A percentile compares a stretch with the other conserved stretches of the same genome.
These are phyloP conservation scores for Actenoides hombroni DNA, from an alignment of 2,113 vertebrate species.

Conservation along the genomic window DNA sequence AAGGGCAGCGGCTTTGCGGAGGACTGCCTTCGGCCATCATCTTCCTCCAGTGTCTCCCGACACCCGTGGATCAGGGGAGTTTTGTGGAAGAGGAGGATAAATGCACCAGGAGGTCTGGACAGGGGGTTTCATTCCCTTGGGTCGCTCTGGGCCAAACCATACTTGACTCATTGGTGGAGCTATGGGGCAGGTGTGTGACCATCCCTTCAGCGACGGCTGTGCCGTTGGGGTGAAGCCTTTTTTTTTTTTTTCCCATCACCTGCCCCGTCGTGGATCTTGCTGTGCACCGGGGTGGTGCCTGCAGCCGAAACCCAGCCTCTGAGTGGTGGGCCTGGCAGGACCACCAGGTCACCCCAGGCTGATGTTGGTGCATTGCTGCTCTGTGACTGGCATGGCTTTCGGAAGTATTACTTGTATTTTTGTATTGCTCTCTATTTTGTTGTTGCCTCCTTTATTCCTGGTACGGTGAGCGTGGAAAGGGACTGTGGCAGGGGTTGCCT, in stretches of 20 bases:
- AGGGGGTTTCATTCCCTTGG: not conserved
- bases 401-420: not conserved
- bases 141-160: not conserved
- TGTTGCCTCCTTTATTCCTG: not conserved
- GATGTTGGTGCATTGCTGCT: rapidly evolving
- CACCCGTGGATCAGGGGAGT: not conserved
- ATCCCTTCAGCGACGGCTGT: not conserved
- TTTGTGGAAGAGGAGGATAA: not conserved
- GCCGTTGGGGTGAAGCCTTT: not conserved
- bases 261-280: rapidly evolving
- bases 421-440: not conserved
- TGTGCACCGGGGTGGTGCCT: not conserved
- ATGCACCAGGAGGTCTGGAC: not conserved
- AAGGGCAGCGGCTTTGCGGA: not conserved
- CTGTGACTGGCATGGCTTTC: not conserved
- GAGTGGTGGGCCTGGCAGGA: not conserved
- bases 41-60: not conserved
- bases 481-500: not conserved
- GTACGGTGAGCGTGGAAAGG: rapidly evolving
- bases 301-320: not conserved
- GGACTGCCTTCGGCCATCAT: not conserved
- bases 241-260: not conserved
- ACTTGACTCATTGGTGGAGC: not conserved
- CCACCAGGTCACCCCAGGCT: too few species aligned
- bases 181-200: not conserved